These are phyloP conservation scores for Darevskia nairensis DNA, from an alignment of 2,797 vertebrate species.

Conservation along the genomic window DNA sequence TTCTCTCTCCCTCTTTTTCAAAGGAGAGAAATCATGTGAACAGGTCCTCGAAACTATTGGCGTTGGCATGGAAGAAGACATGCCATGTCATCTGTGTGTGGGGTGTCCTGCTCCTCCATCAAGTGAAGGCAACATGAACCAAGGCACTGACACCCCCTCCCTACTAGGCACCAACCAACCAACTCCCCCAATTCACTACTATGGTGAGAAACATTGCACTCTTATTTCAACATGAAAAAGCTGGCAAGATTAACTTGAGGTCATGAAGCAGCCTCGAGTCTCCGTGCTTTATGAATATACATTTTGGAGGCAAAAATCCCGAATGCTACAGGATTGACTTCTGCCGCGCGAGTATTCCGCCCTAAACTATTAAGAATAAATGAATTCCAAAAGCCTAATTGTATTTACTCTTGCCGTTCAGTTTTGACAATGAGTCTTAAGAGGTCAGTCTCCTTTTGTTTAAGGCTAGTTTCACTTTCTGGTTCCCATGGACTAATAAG, in stretches of 20 bases:
- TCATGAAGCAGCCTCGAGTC: background rate
- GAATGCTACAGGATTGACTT: background rate
- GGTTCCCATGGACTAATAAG: constrained; percentile 37
- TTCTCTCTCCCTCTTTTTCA: background rate
- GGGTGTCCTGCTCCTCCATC: background rate
- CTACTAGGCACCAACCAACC: background rate
- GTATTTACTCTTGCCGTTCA: constrained; percentile 35
- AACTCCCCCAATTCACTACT: background rate
- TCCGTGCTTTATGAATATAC: background rate
- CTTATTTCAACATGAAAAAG: background rate
- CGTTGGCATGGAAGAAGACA: background rate
- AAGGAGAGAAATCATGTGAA: background rate
- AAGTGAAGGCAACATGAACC: background rate
- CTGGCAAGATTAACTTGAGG: background rate
- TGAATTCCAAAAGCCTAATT: constrained; percentile 26
- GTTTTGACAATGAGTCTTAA: constrained; percentile 38
- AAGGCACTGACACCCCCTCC: background rate
- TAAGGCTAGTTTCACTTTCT: constrained; percentile 30
- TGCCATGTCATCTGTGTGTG: background rate
- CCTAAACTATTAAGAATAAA: constrained; percentile 21
- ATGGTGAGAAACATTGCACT: background rate
- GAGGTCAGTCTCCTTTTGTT: constrained; percentile 37
- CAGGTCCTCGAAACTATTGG: background rate
- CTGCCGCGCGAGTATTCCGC: background rate
- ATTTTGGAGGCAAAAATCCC: background rate